phyloP scores from a whole-genome alignment of 1,140 invertebrate genomes.

The Drosophila suzukii region DNA sequence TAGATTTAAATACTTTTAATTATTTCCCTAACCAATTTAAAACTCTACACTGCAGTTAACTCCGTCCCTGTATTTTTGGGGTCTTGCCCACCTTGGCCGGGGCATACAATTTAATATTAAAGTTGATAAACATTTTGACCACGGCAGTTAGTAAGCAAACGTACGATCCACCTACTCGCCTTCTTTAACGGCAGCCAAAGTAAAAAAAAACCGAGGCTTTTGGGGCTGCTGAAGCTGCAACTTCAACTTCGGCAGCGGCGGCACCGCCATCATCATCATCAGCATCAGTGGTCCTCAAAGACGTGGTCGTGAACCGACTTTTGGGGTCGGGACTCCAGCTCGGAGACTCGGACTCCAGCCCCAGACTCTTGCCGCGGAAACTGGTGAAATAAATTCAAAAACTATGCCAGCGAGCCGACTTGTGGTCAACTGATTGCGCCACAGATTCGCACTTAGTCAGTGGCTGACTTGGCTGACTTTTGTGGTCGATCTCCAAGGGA shows the following conservation, averaged over 20 bases:
- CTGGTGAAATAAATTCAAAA: slow-evolving; percentile 79
- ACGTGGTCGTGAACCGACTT: slow-evolving; percentile 71
- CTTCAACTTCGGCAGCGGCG: slow-evolving; percentile 46
- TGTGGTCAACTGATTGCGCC: slow-evolving; percentile 77
- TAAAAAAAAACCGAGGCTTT: slow-evolving; percentile 7
- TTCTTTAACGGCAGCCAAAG: slow-evolving; percentile 73
- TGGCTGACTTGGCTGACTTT: slow-evolving; percentile 53
- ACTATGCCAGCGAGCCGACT: slow-evolving; percentile 66
- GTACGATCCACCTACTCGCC: slow-evolving; percentile 84
- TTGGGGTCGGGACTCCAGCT: slow-evolving; percentile 41
- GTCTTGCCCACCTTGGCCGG: slow-evolving; percentile 40
- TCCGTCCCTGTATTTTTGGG: slow-evolving; percentile 33
- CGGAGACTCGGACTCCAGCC: slow-evolving; percentile 15
- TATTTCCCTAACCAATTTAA: neutral
- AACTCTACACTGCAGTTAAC: neutral
- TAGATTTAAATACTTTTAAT: no score
- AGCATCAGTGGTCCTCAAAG: slow-evolving; percentile 26
- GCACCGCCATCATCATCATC: slow-evolving; percentile 60
- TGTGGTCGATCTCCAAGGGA: slow-evolving; percentile 27
- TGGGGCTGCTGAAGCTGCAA: slow-evolving; percentile 48
- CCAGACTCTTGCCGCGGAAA: slow-evolving; percentile 20
- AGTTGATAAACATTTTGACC: slow-evolving; percentile 84
- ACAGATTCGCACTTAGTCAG: slow-evolving; percentile 82
- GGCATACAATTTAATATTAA: slow-evolving; percentile 84
- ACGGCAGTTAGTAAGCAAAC: slow-evolving; percentile 84